phyloP scores from a whole-genome alignment of 1,140 invertebrate genomes.

The Sarcophaga peregrina region DNA sequence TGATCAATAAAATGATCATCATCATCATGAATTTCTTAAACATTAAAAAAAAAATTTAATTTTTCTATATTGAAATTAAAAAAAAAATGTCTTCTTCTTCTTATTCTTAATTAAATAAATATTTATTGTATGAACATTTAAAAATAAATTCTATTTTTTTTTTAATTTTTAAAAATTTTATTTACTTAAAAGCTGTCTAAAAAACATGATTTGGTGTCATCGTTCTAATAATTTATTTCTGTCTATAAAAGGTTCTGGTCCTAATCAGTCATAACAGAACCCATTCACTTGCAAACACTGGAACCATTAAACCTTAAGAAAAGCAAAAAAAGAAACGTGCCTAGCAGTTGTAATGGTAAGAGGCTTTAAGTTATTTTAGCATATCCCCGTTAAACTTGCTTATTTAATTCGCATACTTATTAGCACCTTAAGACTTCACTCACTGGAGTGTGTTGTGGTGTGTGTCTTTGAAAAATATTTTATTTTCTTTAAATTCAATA shows the following conservation, averaged over 20 bases:
- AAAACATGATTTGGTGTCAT: no score
- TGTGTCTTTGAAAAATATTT: background rate
- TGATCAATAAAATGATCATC: background rate
- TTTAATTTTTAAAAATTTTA: background rate
- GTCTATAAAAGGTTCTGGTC: background rate
- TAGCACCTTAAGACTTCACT: slow-evolving; percentile 7
- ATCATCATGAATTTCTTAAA: background rate
- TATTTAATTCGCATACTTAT: slow-evolving; percentile 22
- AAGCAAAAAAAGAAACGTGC: no score
- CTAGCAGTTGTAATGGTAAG: background rate
- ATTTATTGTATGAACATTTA: background rate
- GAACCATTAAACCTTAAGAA: background rate
- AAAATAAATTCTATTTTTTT: background rate
- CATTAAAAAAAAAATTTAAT: background rate
- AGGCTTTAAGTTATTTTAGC: background rate
- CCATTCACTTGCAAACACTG: background rate
- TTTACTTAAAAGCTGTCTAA: no score
- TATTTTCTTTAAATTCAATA: no score
- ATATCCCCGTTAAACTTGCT: slow-evolving; percentile 11
- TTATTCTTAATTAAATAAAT: background rate
- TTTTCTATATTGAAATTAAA: background rate
- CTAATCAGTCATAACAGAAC: background rate
- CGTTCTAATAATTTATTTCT: background rate
- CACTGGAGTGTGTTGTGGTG: background rate
- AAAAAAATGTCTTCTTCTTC: background rate